phyloP scores from a whole-genome alignment of 1,140 invertebrate species.

The Anastrepha ludens region DNA sequence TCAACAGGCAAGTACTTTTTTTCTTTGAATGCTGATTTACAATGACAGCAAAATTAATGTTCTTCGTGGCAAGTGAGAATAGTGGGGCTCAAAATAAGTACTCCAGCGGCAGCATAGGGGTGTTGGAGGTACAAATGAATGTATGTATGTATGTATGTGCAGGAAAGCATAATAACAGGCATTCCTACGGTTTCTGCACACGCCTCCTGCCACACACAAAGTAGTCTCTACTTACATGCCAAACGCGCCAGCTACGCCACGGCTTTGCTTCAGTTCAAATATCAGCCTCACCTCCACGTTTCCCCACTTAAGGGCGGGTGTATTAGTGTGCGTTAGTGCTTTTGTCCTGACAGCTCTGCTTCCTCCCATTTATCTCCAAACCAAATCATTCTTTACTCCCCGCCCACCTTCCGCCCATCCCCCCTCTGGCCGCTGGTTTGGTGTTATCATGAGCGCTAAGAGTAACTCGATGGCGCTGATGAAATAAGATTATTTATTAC shows the following conservation, averaged over 20 bases:
- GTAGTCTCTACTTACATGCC: not conserved
- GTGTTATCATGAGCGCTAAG: not conserved
- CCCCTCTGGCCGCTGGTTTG: not conserved
- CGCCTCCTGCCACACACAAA: slow-evolving; percentile 29
- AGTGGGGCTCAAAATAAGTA: slow-evolving; percentile 6
- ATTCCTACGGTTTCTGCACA: slow-evolving; percentile 4
- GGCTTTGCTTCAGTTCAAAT: not conserved
- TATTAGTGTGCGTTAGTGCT: not conserved
- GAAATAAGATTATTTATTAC: slow-evolving; percentile 55
- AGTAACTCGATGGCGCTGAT: slow-evolving; percentile 14
- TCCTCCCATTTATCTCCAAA: not conserved
- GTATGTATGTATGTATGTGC: not conserved
- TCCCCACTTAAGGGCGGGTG: not conserved
- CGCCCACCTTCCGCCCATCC: not conserved
- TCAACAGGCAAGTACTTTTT: not conserved
- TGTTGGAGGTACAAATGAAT: not conserved
- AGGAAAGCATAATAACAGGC: slow-evolving; percentile 2
- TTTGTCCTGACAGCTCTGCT: not conserved
- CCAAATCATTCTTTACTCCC: not conserved
- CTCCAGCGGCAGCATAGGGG: too few relatives aligned
- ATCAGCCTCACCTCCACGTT: not conserved
- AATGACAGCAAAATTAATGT: slow-evolving; percentile 54
- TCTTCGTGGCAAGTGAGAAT: not conserved
- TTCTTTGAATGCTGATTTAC: slow-evolving; percentile 42
- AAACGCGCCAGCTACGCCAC: not conserved